phyloP scores from a whole-genome alignment of 1,140 invertebrate species.

The Delia radicum region DNA sequence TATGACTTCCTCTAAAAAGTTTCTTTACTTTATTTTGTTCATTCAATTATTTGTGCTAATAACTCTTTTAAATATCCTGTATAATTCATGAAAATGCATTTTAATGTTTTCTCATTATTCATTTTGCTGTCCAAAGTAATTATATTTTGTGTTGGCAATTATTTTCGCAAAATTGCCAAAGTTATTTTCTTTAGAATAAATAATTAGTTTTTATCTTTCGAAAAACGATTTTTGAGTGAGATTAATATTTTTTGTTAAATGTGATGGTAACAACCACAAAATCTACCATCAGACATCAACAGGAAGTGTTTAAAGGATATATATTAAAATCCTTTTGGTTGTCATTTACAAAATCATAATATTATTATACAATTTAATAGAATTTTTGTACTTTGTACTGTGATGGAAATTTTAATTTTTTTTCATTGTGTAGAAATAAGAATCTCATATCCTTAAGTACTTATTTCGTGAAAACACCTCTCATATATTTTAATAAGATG shows the following conservation, averaged over 20 bases:
- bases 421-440: background rate
- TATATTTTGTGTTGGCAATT: background rate
- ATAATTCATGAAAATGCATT: background rate
- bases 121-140: background rate
- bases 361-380: background rate
- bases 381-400: background rate
- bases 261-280: background rate
- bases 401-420: conserved; percentile 10
- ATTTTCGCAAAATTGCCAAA: background rate
- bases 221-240: background rate
- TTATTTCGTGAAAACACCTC: background rate
- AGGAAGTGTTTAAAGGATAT: background rate
- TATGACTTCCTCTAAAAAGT: no score
- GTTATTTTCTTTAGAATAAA: background rate
- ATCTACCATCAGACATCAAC: background rate
- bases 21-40: no score
- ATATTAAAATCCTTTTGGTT: background rate
- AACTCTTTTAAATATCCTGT: conserved; percentile 1
- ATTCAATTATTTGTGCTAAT: background rate
- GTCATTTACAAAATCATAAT: background rate
- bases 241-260: background rate
- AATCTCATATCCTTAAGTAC: conserved; percentile 6
- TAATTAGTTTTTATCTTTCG: background rate
- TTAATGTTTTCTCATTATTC: background rate
- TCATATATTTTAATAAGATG: background rate